Evolutionary conservation across 2,113 vertebrate genomes (phyloP), one percentile per base, ranked within the genome.

Genomic region (Phainopepla nitens): DNA sequence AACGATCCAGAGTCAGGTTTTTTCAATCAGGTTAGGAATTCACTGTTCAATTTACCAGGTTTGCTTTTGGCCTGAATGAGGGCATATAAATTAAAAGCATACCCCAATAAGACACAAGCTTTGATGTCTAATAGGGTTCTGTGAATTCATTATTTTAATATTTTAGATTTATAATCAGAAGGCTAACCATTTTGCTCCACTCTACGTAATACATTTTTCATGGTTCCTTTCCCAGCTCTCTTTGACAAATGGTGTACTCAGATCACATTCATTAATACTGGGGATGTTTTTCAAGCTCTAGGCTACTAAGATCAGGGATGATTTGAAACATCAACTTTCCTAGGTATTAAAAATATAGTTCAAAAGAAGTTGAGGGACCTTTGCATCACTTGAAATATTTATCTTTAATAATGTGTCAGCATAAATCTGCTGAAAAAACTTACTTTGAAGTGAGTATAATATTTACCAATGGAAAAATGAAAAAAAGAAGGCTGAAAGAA

Each of bases 341-440:
- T 57, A 94, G 51, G 90, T 95, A 95, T 97, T 97, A 97, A 98
- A 98, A 97, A 94, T 93, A 96, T 50, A 95, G 94, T 91, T 96
- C 95, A 79, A 94, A 96, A 97, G 94, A 95, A 84, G 79, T 93
- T 87, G 92, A 93, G 86, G 83, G 95, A 95, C 62, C 13, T 49
- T 91, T 80, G 73, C 62, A 95, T 94, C 82, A 87, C 22, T 93
- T 94, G 60, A 91, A 97, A 96, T 89, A 88, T 57, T 97, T 96
- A 64, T 93, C 54, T 95, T 96, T 87, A 96, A 93, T 87, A 92
- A 79, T 49, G 7, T 50, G 89, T 94, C 75, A 66, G 75, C 39
- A 73, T 71, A 94, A 51, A 85, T 87, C 82, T 92, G 61, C 11
- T 76, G 60, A 36, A 94, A 93, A 87, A 90, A 91, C 60, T 18